Percentiles rank a stretch among this genome's conserved stretches.
Evolutionary conservation across 2,797 vertebrate species (phyloP).

Genomic region (Rhinichthys osculus): DNA sequence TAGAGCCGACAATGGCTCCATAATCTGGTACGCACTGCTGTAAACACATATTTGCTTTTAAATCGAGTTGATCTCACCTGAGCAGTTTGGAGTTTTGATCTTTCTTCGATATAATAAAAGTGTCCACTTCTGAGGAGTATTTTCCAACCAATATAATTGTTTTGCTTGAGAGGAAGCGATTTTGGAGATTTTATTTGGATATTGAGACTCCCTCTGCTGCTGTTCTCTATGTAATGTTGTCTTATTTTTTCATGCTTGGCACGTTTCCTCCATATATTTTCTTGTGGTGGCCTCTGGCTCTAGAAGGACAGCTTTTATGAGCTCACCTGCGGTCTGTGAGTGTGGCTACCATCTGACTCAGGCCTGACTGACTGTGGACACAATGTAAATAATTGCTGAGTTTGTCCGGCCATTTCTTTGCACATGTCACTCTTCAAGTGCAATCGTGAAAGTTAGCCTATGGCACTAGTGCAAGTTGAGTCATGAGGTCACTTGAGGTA

Average conservation of each 20-base stretch:
- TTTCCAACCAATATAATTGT: constrained; percentile 70
- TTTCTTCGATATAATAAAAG: constrained; percentile 60
- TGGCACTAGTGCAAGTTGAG: constrained; percentile 71
- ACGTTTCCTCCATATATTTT: constrained; percentile 71
- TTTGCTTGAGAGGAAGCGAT: constrained; percentile 58
- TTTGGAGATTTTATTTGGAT: constrained; percentile 63
- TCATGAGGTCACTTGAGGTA: constrained; percentile 52
- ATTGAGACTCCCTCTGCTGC: constrained; percentile 66
- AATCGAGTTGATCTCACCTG: constrained; percentile 68
- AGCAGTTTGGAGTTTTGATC: constrained; percentile 49
- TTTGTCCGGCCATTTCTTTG: constrained; percentile 63
- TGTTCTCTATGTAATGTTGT: constrained; percentile 50
- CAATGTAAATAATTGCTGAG: constrained; percentile 65
- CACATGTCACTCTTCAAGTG: constrained; percentile 54
- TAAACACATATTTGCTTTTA: constrained; percentile 75
- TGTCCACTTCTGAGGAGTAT: constrained; percentile 61
- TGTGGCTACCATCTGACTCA: constrained; percentile 75
- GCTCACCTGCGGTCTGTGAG: constrained; percentile 74
- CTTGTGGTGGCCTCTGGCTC: constrained; percentile 71
- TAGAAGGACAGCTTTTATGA: constrained; percentile 69
- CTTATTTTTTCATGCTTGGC: constrained; percentile 53
- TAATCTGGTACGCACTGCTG: constrained; percentile 69
- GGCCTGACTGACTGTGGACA: constrained; percentile 69
- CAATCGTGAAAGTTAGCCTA: constrained; percentile 72
- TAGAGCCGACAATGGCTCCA: constrained; percentile 69